Percentiles rank a stretch among this genome's conserved stretches.
Conservation (phyloP, 1,140 invertebrate genomes). For the Linepithema humile region DNA sequence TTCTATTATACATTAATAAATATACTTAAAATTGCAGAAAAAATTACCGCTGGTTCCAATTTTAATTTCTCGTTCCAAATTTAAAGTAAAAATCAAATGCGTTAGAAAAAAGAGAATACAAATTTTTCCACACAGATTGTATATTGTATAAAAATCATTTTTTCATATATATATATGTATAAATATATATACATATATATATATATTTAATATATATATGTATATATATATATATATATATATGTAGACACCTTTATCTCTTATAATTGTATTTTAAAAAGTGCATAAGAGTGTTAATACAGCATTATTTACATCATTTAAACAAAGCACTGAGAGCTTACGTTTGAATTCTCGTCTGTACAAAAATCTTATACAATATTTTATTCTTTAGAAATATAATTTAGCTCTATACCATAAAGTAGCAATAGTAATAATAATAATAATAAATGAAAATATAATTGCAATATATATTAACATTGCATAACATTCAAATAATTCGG, state of each 20-base stretch:
- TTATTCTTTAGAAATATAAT: conserved; percentile 65
- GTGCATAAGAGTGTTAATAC: conserved; percentile 47
- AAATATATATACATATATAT: not conserved
- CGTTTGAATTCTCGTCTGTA: conserved; percentile 55
- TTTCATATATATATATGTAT: conserved; percentile 11
- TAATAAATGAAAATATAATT: conserved; percentile 53
- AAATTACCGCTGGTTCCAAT: conserved; percentile 15
- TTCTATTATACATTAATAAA: conserved; percentile 90
- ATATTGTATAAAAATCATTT: conserved; percentile 61
- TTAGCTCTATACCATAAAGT: conserved; percentile 47
- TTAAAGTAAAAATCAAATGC: conserved; percentile 27
- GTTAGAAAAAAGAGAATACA: conserved; percentile 56
- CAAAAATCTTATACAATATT: conserved; percentile 62
- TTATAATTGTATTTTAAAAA: conserved; percentile 64
- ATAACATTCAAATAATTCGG: conserved; percentile 46
- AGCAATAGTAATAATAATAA: too few species aligned
- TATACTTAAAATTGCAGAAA: not conserved
- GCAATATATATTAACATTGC: conserved; percentile 37
- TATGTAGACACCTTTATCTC: conserved; percentile 24
- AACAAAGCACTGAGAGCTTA: conserved; percentile 38
- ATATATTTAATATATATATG: conserved; percentile 39
- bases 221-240: not conserved
- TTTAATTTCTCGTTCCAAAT: not conserved
- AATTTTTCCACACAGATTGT: conserved; percentile 41
- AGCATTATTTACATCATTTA: conserved; percentile 60